Evolutionary conservation across 1,140 invertebrate genomes (phyloP).

Genomic region (Conus ventricosus): DNA sequence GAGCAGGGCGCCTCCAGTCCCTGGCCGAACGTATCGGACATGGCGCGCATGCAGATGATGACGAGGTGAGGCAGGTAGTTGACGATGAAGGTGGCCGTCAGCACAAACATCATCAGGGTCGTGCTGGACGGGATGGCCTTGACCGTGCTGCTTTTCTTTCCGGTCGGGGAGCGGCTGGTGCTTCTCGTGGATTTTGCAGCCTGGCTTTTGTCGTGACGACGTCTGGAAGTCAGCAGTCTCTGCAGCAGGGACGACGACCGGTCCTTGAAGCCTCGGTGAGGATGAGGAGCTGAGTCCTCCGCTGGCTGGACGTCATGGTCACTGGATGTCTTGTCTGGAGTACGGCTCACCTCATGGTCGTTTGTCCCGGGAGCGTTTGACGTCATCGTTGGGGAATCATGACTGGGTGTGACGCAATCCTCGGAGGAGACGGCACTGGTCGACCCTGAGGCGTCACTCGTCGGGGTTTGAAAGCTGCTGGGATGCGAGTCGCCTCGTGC

Average conservation of each 20-base stretch:
- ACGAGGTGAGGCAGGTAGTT: conserved; percentile 66
- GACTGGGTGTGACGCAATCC: background rate
- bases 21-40: conserved; percentile 48
- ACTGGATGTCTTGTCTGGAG: background rate
- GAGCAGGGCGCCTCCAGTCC: conserved; percentile 32
- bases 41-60: conserved; percentile 54
- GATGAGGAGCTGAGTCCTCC: background rate
- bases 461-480: too few species aligned
- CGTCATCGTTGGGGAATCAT: background rate
- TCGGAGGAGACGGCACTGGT: background rate
- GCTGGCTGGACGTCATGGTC: background rate
- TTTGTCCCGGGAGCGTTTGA: background rate
- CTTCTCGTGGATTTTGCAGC: background rate
- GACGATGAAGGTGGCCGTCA: conserved; percentile 64
- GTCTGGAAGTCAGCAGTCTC: background rate
- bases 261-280: background rate
- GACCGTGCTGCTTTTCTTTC: background rate
- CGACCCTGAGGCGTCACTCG: too few species aligned
- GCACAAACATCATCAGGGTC: conserved; percentile 62
- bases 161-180: background rate
- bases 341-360: background rate
- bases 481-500: background rate
- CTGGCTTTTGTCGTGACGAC: background rate
- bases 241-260: background rate
- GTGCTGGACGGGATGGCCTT: conserved; percentile 48